These are phyloP conservation scores for Onychomys torridus DNA, from an alignment of 2,797 vertebrate species.

Conservation along the genomic window DNA sequence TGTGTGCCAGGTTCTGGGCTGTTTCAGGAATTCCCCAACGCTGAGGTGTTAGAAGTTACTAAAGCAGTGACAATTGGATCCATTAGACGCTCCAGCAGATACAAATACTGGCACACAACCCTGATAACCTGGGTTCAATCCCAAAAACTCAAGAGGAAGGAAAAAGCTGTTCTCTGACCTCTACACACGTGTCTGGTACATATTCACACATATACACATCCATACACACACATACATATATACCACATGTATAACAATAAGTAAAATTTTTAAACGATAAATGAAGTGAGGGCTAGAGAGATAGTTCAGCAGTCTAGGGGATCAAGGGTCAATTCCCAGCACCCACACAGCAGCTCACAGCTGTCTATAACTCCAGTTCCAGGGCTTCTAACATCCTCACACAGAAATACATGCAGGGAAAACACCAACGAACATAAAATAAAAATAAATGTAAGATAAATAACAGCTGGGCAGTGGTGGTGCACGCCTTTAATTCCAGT, in stretches of 20 bases:
- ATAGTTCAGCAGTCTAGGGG: background rate
- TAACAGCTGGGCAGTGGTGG: no score
- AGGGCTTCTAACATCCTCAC: background rate
- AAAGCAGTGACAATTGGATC: background rate
- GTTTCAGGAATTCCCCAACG: background rate
- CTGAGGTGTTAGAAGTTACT: background rate
- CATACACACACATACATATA: no score
- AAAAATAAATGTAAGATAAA: no score
- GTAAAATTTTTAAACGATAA: background rate
- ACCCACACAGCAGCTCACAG: background rate
- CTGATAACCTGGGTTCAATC: background rate
- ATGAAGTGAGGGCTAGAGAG: background rate
- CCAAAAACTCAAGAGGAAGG: background rate
- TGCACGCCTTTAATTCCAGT: no score
- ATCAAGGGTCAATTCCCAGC: background rate
- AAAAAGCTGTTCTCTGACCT: background rate
- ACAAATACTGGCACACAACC: background rate
- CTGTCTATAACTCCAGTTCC: background rate
- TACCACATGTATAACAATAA: background rate
- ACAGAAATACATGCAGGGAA: background rate
- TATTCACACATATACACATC: background rate
- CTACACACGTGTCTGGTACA: background rate
- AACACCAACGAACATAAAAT: background rate
- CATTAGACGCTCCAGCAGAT: background rate
- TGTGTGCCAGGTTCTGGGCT: background rate